A percentile compares a stretch with the other conserved stretches of the same genome.
Conservation (phyloP, 2,888 invertebrate genomes). For the Nycteola revayana region DNA sequence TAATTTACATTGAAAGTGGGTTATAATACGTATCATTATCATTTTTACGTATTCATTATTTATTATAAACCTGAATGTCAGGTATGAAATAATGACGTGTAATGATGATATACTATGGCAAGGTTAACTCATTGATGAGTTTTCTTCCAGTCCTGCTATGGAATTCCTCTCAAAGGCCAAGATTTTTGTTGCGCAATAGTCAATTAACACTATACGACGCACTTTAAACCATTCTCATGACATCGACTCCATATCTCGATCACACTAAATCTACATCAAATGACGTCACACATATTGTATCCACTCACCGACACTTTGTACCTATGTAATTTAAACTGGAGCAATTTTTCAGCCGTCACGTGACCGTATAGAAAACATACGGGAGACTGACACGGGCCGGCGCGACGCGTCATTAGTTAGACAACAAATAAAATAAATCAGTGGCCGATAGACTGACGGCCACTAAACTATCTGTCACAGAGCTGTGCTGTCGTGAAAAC, state of each 20-base stretch:
- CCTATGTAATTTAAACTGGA: slow-evolving; percentile 8
- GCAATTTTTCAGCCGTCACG: slow-evolving; percentile 8
- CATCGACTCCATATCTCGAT: neutral
- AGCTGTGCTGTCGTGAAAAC: slow-evolving; percentile 11
- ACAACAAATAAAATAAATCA: slow-evolving; percentile 32
- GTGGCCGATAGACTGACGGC: slow-evolving; percentile 14
- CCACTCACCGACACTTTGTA: slow-evolving; percentile 8
- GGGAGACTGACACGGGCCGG: slow-evolving; percentile 4
- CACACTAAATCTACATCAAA: neutral
- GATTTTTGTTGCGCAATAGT: no score
- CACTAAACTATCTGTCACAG: slow-evolving; percentile 31
- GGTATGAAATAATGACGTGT: no score
- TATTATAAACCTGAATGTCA: no score
- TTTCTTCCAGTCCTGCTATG: no score
- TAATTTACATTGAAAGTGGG: no score
- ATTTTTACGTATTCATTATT: no score
- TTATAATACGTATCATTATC: no score
- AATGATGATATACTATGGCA: no score
- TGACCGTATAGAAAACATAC: slow-evolving; percentile 8
- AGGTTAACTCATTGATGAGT: no score
- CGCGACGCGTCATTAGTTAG: slow-evolving; percentile 16
- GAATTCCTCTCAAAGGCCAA: no score
- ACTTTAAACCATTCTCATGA: neutral
- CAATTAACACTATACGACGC: neutral
- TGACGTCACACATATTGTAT: neutral